Evolutionary conservation across 2,113 vertebrate species (phyloP), one percentile per base, ranked within the genome.

Genomic region (Nyctereutes procyonoides): DNA sequence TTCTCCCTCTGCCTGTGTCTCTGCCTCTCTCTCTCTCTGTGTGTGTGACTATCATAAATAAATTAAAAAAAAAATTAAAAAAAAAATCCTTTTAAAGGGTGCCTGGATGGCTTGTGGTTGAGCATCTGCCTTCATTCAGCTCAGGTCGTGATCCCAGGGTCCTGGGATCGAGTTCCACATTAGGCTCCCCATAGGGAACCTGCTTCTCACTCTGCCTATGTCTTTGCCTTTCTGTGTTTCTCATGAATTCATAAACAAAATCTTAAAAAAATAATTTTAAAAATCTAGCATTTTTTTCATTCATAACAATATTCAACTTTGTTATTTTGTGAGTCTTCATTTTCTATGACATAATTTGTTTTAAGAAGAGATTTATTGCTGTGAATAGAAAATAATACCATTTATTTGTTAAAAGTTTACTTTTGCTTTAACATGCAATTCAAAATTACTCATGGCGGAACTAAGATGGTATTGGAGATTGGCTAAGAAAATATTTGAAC

Each of bases 271-370:
- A 43, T 43, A 43, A 43, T 43, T 43, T 43, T 53, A 84, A 16
- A 53, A 77, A 51, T 71, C 0, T 63, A 88, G 16, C 30, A 76
- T 10, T 65, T 84, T 88, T 92, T 95, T 88, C 10, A 77, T 10
- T 92, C 30, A 74, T 86, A 35, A 17, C 26, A 80, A 0, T 94
- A 77, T 58, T 93, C 71, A 79, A 5, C 43, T 93, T 79, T 93
- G 24, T 79, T 60, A 87, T 83, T 96, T 92, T 83, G 4, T 90
- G 77, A 95, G 16, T 71, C 24, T 76, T 89, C 12, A 94, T 74
- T 60, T 88, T 82, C 11, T 97, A 3, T 92, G 35, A 80, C 51
- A 3, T 83, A 74, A 30, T 93, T 76, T 95, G 83, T 96, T 90
- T 60, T 3, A 73, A 84, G 63, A 94, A 93, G 28, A 76, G 17